These are phyloP conservation scores for Phlogophora meticulosa DNA, from an alignment of 2,888 invertebrate species.

Conservation along the genomic window DNA sequence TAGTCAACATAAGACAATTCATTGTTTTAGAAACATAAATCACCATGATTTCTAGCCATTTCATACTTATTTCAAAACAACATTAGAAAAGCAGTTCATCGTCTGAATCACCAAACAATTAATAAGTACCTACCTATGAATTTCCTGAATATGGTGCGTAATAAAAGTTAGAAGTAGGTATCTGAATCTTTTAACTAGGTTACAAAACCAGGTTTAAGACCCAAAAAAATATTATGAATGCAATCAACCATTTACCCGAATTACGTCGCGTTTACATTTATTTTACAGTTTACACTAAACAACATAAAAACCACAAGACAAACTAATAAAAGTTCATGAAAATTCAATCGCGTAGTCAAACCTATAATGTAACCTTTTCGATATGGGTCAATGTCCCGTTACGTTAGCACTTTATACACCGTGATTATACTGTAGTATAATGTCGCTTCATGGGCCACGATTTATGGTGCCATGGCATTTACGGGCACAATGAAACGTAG, in stretches of 20 bases:
- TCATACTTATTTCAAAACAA: constrained; percentile 18
- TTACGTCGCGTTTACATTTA: constrained; percentile 1
- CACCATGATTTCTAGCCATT: constrained; percentile 9
- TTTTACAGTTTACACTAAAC: constrained; percentile 13
- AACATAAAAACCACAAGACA: constrained; percentile 28
- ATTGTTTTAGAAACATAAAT: constrained; percentile 22
- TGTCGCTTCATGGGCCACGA: constrained; percentile 80
- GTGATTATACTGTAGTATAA: constrained; percentile 72
- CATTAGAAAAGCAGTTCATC: not conserved
- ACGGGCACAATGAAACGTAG: constrained; percentile 77
- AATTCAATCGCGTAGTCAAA: constrained; percentile 37
- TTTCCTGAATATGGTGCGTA: constrained; percentile 15
- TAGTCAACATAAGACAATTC: not conserved
- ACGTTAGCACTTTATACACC: constrained; percentile 69
- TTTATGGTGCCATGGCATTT: constrained; percentile 88
- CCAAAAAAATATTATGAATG: constrained; percentile 9
- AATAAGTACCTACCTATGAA: not conserved
- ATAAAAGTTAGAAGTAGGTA: constrained; percentile 15
- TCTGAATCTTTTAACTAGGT: constrained; percentile 29
- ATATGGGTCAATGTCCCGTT: constrained; percentile 85
- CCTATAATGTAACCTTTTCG: constrained; percentile 74
- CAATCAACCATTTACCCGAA: constrained; percentile 3
- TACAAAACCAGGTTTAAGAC: constrained; percentile 38
- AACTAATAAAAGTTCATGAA: constrained; percentile 37
- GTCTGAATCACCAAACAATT: constrained; percentile 19